Evolutionary conservation across 2,888 invertebrate species (phyloP).

Genomic region (Brachypalpus laphriformis): DNA sequence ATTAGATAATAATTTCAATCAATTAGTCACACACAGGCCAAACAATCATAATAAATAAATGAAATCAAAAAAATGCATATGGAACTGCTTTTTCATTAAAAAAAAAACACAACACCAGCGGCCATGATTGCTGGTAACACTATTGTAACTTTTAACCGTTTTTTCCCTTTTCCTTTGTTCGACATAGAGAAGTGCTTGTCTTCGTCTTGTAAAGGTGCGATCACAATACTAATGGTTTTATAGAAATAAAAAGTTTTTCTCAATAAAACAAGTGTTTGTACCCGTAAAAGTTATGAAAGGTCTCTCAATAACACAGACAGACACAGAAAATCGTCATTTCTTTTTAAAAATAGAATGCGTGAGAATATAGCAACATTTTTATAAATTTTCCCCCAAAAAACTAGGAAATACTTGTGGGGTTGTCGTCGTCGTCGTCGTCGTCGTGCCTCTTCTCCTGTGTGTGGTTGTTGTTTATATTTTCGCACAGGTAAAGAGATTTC

Average conservation of each 20-base stretch:
- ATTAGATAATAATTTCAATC: constrained; percentile 48
- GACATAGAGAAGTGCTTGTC: not conserved
- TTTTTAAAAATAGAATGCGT: constrained; percentile 73
- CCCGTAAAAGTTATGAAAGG: constrained; percentile 50
- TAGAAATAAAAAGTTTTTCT: constrained; percentile 14
- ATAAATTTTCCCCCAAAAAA: constrained; percentile 6
- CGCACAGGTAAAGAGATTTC: constrained; percentile 57
- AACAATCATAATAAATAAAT: constrained; percentile 16
- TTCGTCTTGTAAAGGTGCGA: constrained; percentile 26
- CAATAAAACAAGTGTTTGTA: constrained; percentile 30
- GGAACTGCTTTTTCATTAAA: not conserved
- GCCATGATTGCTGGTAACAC: constrained; percentile 55
- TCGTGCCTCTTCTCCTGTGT: not conserved
- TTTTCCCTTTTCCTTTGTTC: constrained; percentile 52
- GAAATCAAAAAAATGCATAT: not conserved
- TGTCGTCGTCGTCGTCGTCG: too few relatives aligned
- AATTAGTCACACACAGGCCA: constrained; percentile 17
- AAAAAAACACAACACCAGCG: constrained; percentile 38
- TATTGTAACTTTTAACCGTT: constrained; percentile 28
- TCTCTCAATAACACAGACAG: constrained; percentile 30
- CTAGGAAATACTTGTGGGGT: constrained; percentile 14
- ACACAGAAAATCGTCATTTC: constrained; percentile 7
- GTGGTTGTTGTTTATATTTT: constrained; percentile 61
- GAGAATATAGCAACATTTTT: constrained; percentile 34
- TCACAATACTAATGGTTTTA: constrained; percentile 42